A percentile compares a stretch with the other conserved stretches of the same genome.
These are phyloP conservation scores for Lepus oiostolus DNA, from an alignment of 2,797 vertebrate genomes.

Conservation along the genomic window DNA sequence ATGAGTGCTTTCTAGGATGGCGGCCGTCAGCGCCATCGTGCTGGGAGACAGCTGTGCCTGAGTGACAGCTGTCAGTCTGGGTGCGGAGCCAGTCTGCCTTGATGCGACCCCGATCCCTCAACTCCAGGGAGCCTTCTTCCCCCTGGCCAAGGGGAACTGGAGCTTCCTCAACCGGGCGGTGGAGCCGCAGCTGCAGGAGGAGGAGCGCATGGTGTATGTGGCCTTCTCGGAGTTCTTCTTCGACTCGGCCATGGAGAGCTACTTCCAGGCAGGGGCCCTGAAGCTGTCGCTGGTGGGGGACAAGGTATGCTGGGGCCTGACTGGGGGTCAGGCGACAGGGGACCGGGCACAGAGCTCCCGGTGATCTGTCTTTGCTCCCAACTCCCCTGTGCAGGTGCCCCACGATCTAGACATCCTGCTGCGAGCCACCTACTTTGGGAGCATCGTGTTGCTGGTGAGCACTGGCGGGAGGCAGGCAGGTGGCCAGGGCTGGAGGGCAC, in stretches of 20 bases:
- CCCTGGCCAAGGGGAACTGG: constrained; percentile 87
- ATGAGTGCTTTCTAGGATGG: background rate
- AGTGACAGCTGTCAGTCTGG: background rate
- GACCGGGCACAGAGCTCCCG: background rate
- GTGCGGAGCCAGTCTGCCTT: background rate
- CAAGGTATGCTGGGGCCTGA: constrained; percentile 87
- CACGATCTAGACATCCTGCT: constrained; percentile 95
- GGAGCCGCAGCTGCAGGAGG: constrained; percentile 92
- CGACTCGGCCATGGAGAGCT: constrained; percentile 94
- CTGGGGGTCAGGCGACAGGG: background rate
- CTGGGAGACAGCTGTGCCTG: background rate
- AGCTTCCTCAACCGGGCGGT: constrained; percentile 91
- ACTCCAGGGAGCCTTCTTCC: constrained; percentile 93
- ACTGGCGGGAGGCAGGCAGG: accelerated
- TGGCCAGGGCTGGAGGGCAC: background rate
- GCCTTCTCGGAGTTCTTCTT: constrained; percentile 98
- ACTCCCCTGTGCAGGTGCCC: constrained; percentile 91
- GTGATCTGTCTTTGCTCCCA: background rate
- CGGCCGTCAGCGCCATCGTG: background rate
- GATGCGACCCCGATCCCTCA: background rate
- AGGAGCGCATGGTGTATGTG: constrained; percentile 96
- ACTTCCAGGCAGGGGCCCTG: constrained; percentile 93
- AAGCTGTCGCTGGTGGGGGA: constrained; percentile 91
- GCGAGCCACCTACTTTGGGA: constrained; percentile 95
- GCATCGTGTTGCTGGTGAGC: constrained; percentile 94